These are phyloP conservation scores for Zootermopsis nevadensis DNA, from an alignment of 2,888 invertebrate genomes.

Conservation along the genomic window DNA sequence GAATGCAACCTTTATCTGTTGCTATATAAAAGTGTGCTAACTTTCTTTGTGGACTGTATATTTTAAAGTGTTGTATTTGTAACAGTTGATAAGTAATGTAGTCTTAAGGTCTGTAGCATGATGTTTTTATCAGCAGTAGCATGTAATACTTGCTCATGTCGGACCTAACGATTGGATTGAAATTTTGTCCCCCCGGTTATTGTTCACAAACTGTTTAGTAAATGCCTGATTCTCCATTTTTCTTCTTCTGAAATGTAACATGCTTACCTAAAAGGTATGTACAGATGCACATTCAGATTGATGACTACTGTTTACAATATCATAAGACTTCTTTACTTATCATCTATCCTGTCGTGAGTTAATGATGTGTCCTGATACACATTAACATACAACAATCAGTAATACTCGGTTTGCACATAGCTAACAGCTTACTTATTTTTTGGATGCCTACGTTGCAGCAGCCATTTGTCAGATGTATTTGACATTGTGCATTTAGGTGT, in stretches of 20 bases:
- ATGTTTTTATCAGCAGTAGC: background rate
- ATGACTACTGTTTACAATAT: background rate
- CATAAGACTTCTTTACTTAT: conserved; percentile 42
- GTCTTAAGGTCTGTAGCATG: conserved; percentile 16
- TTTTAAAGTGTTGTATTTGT: conserved; percentile 16
- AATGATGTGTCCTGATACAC: conserved; percentile 25
- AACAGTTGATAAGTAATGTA: conserved; percentile 37
- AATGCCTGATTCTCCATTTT: background rate
- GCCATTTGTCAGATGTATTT: background rate
- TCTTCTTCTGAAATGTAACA: too few relatives aligned
- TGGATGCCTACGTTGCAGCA: conserved; percentile 42
- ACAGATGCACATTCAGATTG: background rate
- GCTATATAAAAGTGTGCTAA: conserved; percentile 34
- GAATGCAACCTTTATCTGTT: conserved; percentile 34
- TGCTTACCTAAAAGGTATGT: too few relatives aligned
- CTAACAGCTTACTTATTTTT: conserved; percentile 48
- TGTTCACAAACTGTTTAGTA: background rate
- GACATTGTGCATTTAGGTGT: conserved; percentile 32
- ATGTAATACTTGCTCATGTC: background rate
- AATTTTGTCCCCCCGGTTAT: background rate
- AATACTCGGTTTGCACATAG: conserved; percentile 46
- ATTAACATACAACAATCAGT: conserved; percentile 26
- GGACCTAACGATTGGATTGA: background rate
- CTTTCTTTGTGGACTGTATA: conserved; percentile 34
- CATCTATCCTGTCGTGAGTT: conserved; percentile 18